Percentiles rank a stretch among this genome's conserved stretches.
Conservation (phyloP, 2,113 vertebrate genomes). For the Atractosteus spatula region DNA sequence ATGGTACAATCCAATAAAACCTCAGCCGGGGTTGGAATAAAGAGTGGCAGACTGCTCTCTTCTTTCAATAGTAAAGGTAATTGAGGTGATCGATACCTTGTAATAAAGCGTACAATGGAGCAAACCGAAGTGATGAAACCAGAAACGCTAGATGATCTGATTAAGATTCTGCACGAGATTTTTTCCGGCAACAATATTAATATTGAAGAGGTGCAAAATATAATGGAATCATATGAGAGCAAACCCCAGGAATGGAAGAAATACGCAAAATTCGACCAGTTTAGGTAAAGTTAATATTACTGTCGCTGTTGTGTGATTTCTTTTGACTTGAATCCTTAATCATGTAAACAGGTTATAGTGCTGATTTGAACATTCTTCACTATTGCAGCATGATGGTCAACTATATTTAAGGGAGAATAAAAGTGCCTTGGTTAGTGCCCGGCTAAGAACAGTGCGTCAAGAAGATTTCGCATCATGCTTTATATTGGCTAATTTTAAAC, state of each 20-base stretch:
- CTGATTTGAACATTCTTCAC: too few relatives aligned
- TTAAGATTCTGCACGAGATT: slow-evolving; percentile 73
- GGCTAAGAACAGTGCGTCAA: too few relatives aligned
- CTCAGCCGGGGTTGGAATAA: slow-evolving; percentile 47
- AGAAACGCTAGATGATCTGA: slow-evolving; percentile 72
- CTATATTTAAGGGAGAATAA: too few relatives aligned
- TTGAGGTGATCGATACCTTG: too few relatives aligned
- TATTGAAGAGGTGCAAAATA: slow-evolving; percentile 80
- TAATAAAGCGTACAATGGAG: slow-evolving; percentile 55
- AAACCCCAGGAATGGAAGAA: slow-evolving; percentile 80
- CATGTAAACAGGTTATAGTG: too few relatives aligned
- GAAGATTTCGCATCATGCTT: too few relatives aligned
- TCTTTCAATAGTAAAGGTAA: not conserved
- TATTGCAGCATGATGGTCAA: too few relatives aligned
- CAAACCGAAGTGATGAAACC: slow-evolving; percentile 75
- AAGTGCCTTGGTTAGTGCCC: too few relatives aligned
- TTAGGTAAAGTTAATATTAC: slow-evolving; percentile 70
- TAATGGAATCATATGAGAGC: slow-evolving; percentile 89
- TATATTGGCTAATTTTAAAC: too few relatives aligned
- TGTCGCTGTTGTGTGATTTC: not conserved
- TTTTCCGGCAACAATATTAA: slow-evolving; percentile 77
- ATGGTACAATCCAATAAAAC: slow-evolving; percentile 60
- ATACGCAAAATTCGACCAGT: slow-evolving; percentile 84
- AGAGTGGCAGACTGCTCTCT: slow-evolving; percentile 30
- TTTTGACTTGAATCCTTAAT: too few relatives aligned